Evolutionary conservation across 1,140 invertebrate species (phyloP), one percentile per base, ranked within the genome.

Genomic region (Palaemon carinicauda): DNA sequence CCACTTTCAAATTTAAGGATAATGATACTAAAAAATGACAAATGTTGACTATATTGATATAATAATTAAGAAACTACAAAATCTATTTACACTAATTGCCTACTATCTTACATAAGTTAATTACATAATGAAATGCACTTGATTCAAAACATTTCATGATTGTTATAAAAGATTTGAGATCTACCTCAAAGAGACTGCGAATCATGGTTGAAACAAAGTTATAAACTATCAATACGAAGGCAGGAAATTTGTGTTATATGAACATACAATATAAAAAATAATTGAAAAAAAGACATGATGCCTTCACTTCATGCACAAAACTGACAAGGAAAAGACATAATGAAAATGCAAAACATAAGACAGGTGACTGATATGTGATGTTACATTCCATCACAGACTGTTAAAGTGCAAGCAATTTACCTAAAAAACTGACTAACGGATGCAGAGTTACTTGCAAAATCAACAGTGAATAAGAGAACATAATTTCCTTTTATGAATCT

Each of bases 11-110:
- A 52, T 79, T 53, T 21, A 29, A 78, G 77, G 84, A 21, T n/a
- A 29, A 86, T 80, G n/a, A 80, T 71, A 86, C 80, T 14, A 53
- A 77, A 53, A 1, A 79, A 29, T 77, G 77, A 80, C 60, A 86
- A 86, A 86, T 86, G 60, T 86, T 86, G 84, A 80, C 78, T 86
- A 86, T 86, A 86, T 80, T 86, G 77, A 80, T 86, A 78, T 71
- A 86, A 86, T 75, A 86, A 80, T 86, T 86, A 86, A 29, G 84
- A 86, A 86, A 86, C 84, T 86, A 86, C 84, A 86, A 86, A 86
- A 86, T 80, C 77, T 86, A 86, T 86, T 12, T 86, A 86, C 84
- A 86, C 54, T 79, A 71, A 51, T 80, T 80, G 56, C 84, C 77
- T 86, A 80, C 75, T 86, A 86, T 86, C 78, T 80, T 86, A 86